Percentiles rank a stretch among this genome's conserved stretches.
Conservation (phyloP, 2,888 invertebrate genomes). For the Rhopalosiphum nymphaeae region DNA sequence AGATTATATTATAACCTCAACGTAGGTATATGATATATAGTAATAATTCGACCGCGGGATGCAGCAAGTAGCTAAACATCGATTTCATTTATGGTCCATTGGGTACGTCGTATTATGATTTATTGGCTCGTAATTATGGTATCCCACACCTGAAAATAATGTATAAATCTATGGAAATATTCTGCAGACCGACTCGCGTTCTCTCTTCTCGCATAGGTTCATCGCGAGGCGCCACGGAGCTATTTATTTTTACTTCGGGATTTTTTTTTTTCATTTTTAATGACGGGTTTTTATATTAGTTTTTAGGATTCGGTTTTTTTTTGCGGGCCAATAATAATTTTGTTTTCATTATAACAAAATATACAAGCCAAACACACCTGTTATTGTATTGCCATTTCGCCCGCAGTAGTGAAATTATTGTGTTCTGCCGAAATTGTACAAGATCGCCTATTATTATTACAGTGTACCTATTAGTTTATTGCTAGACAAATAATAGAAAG, state of each 20-base stretch:
- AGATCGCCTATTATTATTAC: neutral
- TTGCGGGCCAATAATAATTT: slow-evolving; percentile 24
- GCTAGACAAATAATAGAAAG: neutral
- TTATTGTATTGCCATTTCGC: neutral
- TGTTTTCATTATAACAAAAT: slow-evolving; percentile 4
- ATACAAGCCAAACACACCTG: slow-evolving; percentile 31
- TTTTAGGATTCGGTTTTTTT: slow-evolving; percentile 35
- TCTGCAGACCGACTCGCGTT: neutral
- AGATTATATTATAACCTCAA: slow-evolving; percentile 17
- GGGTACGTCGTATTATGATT: slow-evolving; percentile 26
- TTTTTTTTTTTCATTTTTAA: slow-evolving; percentile 22
- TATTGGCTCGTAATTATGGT: slow-evolving; percentile 59
- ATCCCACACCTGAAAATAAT: slow-evolving; percentile 41
- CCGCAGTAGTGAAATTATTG: neutral
- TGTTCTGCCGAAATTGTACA: neutral
- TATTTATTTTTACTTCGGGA: slow-evolving; percentile 24
- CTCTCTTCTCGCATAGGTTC: neutral
- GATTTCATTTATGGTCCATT: slow-evolving; percentile 46
- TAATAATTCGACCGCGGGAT: slow-evolving; percentile 12
- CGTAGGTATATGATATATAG: neutral
- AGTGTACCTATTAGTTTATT: neutral
- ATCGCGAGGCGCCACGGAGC: slow-evolving; percentile 51
- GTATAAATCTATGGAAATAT: slow-evolving; percentile 51
- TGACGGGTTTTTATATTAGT: slow-evolving; percentile 4
- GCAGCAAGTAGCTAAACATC: slow-evolving; percentile 53